Conservation (phyloP, 2,797 vertebrate species). For the Avahi laniger region DNA sequence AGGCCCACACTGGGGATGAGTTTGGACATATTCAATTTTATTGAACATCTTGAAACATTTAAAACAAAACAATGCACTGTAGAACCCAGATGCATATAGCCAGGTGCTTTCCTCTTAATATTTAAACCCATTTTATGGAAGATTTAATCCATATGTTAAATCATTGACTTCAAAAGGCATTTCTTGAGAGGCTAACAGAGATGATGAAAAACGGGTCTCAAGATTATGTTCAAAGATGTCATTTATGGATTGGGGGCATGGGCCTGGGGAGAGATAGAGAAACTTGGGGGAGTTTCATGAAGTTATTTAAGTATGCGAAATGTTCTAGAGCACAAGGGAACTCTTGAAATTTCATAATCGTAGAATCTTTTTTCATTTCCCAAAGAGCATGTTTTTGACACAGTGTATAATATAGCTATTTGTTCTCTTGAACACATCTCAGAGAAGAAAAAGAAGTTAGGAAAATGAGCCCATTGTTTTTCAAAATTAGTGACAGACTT, state of each 20-base stretch:
- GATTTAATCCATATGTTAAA: conserved; percentile 71
- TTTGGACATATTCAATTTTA: conserved; percentile 54
- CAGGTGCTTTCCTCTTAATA: conserved; percentile 60
- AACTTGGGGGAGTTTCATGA: background rate
- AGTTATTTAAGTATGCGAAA: conserved; percentile 15
- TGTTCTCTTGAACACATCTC: conserved; percentile 62
- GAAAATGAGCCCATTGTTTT: conserved; percentile 72
- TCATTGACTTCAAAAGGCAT: conserved; percentile 65
- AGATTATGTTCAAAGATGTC: conserved; percentile 60
- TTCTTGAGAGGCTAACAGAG: conserved; percentile 38
- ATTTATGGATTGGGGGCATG: conserved; percentile 28
- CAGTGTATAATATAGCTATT: conserved; percentile 25
- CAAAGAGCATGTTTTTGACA: conserved; percentile 64
- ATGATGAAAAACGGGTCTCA: conserved; percentile 58
- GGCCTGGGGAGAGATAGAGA: background rate
- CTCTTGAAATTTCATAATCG: conserved; percentile 64
- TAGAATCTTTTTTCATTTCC: conserved; percentile 62
- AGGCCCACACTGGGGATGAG: background rate
- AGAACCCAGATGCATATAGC: conserved; percentile 49
- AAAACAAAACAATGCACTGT: conserved; percentile 48
- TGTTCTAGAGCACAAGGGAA: conserved; percentile 71
- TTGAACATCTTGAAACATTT: conserved; percentile 74
- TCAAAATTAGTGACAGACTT: conserved; percentile 76
- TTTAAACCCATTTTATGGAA: conserved; percentile 73
- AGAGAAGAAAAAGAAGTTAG: conserved; percentile 62